Base-by-base conservation (phyloP, 2,113 vertebrate species). In the Catharus minimus region DNA sequence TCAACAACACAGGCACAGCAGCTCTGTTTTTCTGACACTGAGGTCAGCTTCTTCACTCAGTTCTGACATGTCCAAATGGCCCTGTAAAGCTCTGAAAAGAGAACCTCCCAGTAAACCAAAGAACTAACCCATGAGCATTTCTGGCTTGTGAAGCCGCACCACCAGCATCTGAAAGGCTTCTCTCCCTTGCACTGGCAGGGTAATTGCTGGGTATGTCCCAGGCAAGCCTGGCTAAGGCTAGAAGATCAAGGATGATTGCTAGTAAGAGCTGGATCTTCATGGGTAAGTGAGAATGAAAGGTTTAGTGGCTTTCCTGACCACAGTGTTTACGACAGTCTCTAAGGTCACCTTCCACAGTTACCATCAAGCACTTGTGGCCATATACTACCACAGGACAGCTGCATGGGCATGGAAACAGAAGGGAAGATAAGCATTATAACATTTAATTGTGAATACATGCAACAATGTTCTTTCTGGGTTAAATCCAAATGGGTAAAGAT, bases 181-280 rank as follows among this genome's bases (percentile, higher is more conserved):
- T 33, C 44, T 68, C 24, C n/a, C 30, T 55, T 24, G 2, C 0
- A 0, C 27, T 47, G 15, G 7, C 1, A 0, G 2, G 4, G 5
- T 10, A 15, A 19, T 24, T 56, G 71, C 0, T 33, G 4, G 18
- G 11, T 33, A 28, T 24, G 28, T 30, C 36, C 53, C 12, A 72
- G 30, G 36, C 16, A 56, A 65, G 32, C 28, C 41, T 57, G n/a
- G 11, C 33, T 76, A 30, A 16, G 38, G 16, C 28, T 62, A 27
- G 9, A 86, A 47, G 7, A 81, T 39, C 19, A 81, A 75, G 36
- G 13, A 28, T 1, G 10, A 13, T 13, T 33, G 30, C 39, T 38
- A 36, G 10, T 13, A 61, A 44, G 13, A 57, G 36, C 11, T 84
- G 27, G 22, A 39, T 33, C 47, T 49, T 73, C 64, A 61, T 4